Conservation (phyloP, 2,888 invertebrate genomes). For the Nudaria mundana region DNA sequence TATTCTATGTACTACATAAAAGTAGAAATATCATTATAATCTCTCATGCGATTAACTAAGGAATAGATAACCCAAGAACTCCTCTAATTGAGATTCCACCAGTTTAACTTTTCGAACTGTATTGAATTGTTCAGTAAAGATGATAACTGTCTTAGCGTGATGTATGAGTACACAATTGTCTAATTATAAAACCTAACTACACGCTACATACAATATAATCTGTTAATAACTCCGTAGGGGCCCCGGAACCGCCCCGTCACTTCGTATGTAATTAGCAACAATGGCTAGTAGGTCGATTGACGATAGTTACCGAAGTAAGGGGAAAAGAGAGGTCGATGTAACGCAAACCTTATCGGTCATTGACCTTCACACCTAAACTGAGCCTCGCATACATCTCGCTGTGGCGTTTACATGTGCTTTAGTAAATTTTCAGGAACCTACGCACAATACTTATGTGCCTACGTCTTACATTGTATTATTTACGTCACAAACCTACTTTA, state of each 20-base stretch:
- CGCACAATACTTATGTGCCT: slow-evolving; percentile 28
- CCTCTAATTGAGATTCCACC: too few species aligned
- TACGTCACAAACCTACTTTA: slow-evolving; percentile 24
- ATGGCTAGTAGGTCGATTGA: slow-evolving; percentile 48
- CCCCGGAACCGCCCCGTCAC: slow-evolving; percentile 1
- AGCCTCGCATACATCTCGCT: slow-evolving; percentile 75
- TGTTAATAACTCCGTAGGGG: neutral
- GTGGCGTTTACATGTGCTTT: slow-evolving; percentile 45
- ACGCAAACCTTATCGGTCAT: slow-evolving; percentile 77
- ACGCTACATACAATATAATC: neutral
- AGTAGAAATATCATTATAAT: too few species aligned
- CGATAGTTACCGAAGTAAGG: slow-evolving; percentile 50
- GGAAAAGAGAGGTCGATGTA: slow-evolving; percentile 58
- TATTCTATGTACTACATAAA: too few species aligned
- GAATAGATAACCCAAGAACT: too few species aligned
- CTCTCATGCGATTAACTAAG: too few species aligned
- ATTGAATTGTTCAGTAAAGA: neutral
- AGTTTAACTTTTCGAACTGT: too few species aligned
- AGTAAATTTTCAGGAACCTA: slow-evolving; percentile 54
- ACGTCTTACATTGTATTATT: slow-evolving; percentile 34
- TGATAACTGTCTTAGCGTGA: neutral
- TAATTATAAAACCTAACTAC: neutral
- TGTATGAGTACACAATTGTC: neutral
- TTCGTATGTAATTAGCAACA: slow-evolving; percentile 39
- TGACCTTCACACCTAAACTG: slow-evolving; percentile 77